These are phyloP conservation scores for Harpagoxenus sublaevis DNA, from an alignment of 2,888 invertebrate genomes.

Conservation along the genomic window DNA sequence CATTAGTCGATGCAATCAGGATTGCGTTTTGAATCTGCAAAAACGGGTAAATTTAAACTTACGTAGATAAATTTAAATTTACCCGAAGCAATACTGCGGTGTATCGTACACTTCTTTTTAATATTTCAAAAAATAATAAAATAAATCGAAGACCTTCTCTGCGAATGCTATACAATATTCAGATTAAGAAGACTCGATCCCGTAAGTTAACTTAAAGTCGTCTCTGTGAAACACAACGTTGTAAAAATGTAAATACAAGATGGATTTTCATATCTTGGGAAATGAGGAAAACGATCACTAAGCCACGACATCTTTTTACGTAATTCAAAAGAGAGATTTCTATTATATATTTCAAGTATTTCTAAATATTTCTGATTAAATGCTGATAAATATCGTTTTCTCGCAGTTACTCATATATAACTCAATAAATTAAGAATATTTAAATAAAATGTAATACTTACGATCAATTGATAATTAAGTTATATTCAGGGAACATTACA, in stretches of 20 bases:
- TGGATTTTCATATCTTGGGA: slow-evolving; percentile 55
- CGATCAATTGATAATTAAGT: not conserved
- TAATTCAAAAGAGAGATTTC: slow-evolving; percentile 9
- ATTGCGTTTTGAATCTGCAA: slow-evolving; percentile 22
- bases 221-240: slow-evolving; percentile 61
- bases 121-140: slow-evolving; percentile 68
- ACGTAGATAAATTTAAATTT: slow-evolving; percentile 37
- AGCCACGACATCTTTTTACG: not conserved
- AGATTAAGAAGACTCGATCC: slow-evolving; percentile 72
- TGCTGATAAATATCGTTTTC: not conserved
- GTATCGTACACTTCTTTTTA: slow-evolving; percentile 64
- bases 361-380: not conserved
- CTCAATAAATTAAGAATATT: not conserved
- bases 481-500: not conserved
- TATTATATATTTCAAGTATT: not conserved
- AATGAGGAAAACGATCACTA: slow-evolving; percentile 43
- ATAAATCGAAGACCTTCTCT: slow-evolving; percentile 69
- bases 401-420: not conserved
- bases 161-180: slow-evolving; percentile 67
- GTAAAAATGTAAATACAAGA: slow-evolving; percentile 48
- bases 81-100: slow-evolving; percentile 48
- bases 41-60: not conserved
- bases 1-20: not conserved
- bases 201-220: slow-evolving; percentile 64
- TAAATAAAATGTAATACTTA: not conserved